phyloP scores from a whole-genome alignment of 2,113 vertebrate species.

The Apteryx mantelli region DNA sequence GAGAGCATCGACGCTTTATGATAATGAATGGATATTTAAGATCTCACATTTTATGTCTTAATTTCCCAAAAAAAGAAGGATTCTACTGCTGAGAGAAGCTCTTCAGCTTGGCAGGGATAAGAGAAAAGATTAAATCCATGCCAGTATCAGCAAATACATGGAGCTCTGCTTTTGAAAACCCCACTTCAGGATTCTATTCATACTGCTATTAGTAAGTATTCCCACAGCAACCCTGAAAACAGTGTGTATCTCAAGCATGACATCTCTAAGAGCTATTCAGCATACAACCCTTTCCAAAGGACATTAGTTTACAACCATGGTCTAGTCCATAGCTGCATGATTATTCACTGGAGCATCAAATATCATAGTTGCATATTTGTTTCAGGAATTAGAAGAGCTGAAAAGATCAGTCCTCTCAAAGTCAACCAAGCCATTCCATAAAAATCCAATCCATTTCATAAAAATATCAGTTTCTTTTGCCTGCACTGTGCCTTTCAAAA shows the following conservation, averaged over 20 bases:
- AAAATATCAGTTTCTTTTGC: neutral
- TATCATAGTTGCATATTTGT: neutral
- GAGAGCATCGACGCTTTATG: neutral
- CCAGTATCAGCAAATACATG: neutral
- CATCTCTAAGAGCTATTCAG: neutral
- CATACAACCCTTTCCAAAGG: neutral
- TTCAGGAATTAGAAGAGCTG: neutral
- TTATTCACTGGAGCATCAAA: neutral
- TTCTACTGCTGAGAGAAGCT: neutral
- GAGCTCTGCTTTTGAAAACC: neutral
- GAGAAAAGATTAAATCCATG: neutral
- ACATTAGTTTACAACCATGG: neutral
- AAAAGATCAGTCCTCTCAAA: neutral
- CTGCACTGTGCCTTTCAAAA: neutral
- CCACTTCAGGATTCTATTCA: neutral
- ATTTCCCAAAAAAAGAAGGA: neutral
- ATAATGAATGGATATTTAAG: neutral
- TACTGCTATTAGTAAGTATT: neutral
- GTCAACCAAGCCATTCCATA: neutral
- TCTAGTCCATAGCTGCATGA: neutral
- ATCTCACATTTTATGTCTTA: neutral
- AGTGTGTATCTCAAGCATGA: neutral
- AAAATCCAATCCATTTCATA: neutral
- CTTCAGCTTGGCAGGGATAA: neutral
- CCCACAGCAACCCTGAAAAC: neutral